Base-by-base conservation (phyloP, 2,888 invertebrate genomes). In the Pediacus dermestoides region DNA sequence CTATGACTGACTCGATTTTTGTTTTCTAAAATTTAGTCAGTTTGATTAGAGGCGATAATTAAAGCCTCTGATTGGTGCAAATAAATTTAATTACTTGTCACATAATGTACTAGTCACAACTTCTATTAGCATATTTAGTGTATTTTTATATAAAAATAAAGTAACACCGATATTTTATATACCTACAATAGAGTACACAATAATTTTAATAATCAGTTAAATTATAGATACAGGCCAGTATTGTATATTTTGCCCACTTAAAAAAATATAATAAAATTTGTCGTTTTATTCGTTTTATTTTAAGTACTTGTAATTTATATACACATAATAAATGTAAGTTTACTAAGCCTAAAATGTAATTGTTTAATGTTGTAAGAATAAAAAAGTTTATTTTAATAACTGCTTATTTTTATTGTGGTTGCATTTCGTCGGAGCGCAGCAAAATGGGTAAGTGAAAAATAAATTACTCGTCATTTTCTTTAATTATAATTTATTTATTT, bases 41-140 rank as follows among this genome's bases (percentile, higher is more conserved):
- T n/a, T n/a, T n/a, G n/a, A n/a, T n/a, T n/a, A n/a, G n/a, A n/a
- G n/a, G n/a, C n/a, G n/a, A n/a, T n/a, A n/a, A n/a, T n/a, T n/a
- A n/a, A n/a, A n/a, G n/a, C n/a, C 21, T 18, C 21, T 18, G 21
- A 7, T 18, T 6, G 21, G 21, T 18, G 21, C 21, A 18, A 18
- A 6, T 18, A 7, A 18, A 7, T 18, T 7, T 18, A 16, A 22
- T 26, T 36, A 42, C 37, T 45, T 41, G 40, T 47, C 44, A 45
- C 39, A 46, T 45, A 30, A 34, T 42, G 40, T 47, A 40, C 50
- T 50, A 50, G 50, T 50, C 50, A 50, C 30, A 39, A 26, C n/a
- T n/a, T n/a, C n/a, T n/a, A n/a, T 27, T 34, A 34, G 27, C 28
- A 27, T 18, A 16, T 16, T 25, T 10, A 23, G 28, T 34, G 21